These are phyloP conservation scores for Triops cancriformis DNA, from an alignment of 1,140 invertebrate species.

Conservation along the genomic window DNA sequence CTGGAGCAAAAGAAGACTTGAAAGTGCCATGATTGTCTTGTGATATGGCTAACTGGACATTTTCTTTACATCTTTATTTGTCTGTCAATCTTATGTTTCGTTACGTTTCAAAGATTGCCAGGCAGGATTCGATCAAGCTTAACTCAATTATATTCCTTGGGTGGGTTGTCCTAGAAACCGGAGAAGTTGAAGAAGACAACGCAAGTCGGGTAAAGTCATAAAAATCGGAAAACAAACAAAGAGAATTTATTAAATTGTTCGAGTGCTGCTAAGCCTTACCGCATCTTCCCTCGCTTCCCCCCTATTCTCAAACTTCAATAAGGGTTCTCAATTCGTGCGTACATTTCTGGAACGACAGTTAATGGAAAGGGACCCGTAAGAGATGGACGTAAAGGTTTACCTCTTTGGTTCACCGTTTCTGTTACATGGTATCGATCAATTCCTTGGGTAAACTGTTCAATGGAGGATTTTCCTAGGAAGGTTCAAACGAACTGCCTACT, in stretches of 20 bases:
- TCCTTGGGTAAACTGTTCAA: neutral
- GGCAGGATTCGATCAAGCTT: slow-evolving; percentile 10
- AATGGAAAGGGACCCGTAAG: neutral
- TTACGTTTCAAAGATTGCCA: neutral
- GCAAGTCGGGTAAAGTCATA: neutral
- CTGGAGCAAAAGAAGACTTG: too few species aligned
- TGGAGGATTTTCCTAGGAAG: neutral
- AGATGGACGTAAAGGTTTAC: too few species aligned
- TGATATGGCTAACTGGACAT: too few species aligned
- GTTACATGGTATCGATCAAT: neutral
- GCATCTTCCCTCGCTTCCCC: too few species aligned
- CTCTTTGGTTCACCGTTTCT: neutral
- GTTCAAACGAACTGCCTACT: neutral
- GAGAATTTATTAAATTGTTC: neutral
- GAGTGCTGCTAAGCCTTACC: neutral
- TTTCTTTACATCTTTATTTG: neutral
- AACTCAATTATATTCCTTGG: neutral
- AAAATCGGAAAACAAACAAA: neutral
- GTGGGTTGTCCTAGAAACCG: neutral
- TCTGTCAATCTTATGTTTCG: neutral
- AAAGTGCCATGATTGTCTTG: too few species aligned
- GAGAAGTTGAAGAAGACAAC: neutral
- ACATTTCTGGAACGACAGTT: neutral
- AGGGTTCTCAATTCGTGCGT: neutral
- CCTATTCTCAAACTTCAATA: too few species aligned